Percentiles rank a stretch among this genome's conserved stretches.
phyloP scores from a whole-genome alignment of 2,888 invertebrate species.

The Scaptomyza tumidula region DNA sequence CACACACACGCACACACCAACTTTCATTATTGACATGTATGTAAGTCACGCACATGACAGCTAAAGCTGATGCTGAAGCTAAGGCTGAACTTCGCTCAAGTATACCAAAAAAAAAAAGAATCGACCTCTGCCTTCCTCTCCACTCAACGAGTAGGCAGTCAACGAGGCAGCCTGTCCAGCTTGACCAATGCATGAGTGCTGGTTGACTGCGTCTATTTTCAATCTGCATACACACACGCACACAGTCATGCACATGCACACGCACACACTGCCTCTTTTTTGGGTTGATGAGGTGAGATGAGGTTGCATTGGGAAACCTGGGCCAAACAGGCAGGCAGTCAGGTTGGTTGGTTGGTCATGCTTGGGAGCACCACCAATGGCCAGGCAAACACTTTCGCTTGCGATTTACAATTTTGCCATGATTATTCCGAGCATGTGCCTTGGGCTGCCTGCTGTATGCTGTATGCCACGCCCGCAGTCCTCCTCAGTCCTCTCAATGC shows the following conservation, averaged over 20 bases:
- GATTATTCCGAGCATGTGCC: conserved; percentile 81
- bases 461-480: conserved; percentile 34
- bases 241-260: conserved; percentile 17
- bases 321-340: background rate
- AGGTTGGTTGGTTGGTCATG: conserved; percentile 1
- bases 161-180: conserved; percentile 29
- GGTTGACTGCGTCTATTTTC: conserved; percentile 73
- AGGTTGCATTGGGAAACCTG: conserved; percentile 34
- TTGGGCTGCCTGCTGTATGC: conserved; percentile 1
- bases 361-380: background rate
- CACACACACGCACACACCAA: no score
- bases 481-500: conserved; percentile 15
- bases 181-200: conserved; percentile 60
- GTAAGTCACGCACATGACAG: conserved; percentile 55
- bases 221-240: conserved; percentile 58
- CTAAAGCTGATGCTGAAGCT: conserved; percentile 10
- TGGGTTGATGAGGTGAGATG: background rate
- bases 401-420: conserved; percentile 78
- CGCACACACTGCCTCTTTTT: background rate
- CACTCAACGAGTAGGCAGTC: conserved; percentile 33
- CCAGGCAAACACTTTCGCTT: conserved; percentile 78
- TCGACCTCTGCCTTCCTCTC: conserved; percentile 21
- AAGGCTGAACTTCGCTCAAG: conserved; percentile 22
- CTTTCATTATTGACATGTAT: conserved; percentile 58
- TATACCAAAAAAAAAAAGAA: conserved; percentile 57